A percentile compares a stretch with the other conserved stretches of the same genome.
Evolutionary conservation across 1,140 invertebrate species (phyloP).

Genomic region (Chironomus tepperi): DNA sequence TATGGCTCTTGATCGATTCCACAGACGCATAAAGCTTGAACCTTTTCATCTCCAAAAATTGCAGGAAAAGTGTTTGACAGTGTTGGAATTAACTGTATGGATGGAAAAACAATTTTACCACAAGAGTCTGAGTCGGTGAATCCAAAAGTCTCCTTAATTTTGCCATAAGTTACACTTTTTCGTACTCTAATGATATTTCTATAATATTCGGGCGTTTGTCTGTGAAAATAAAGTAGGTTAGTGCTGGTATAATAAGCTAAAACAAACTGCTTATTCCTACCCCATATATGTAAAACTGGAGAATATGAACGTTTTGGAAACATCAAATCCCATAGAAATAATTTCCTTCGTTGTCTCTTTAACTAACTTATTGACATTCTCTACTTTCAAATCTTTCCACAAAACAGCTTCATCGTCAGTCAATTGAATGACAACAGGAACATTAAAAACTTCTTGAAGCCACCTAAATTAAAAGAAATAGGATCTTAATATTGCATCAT

Average conservation of each 20-base stretch:
- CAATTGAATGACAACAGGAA: slow-evolving; percentile 91
- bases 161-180: slow-evolving; percentile 92
- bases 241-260: slow-evolving; percentile 16
- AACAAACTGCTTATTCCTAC: slow-evolving; percentile 46
- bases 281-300: slow-evolving; percentile 91
- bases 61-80: slow-evolving; percentile 92
- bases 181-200: slow-evolving; percentile 86
- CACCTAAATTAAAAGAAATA: slow-evolving; percentile 55
- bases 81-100: slow-evolving; percentile 91
- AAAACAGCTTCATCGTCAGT: slow-evolving; percentile 98
- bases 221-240: slow-evolving; percentile 40
- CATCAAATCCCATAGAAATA: slow-evolving; percentile 94
- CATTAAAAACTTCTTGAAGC: slow-evolving; percentile 96
- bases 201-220: slow-evolving; percentile 81
- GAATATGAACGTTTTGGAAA: slow-evolving; percentile 96
- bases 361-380: slow-evolving; percentile 78
- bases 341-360: slow-evolving; percentile 96
- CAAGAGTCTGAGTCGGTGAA: slow-evolving; percentile 93
- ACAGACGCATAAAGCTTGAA: slow-evolving; percentile 91
- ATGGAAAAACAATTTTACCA: slow-evolving; percentile 95
- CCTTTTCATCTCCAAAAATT: slow-evolving; percentile 77
- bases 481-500: slow-evolving; percentile 1
- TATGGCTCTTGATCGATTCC: slow-evolving; percentile 99
- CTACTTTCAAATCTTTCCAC: slow-evolving; percentile 92
- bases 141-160: slow-evolving; percentile 94